phyloP scores from a whole-genome alignment of 2,113 vertebrate genomes.

The Abramis brama region DNA sequence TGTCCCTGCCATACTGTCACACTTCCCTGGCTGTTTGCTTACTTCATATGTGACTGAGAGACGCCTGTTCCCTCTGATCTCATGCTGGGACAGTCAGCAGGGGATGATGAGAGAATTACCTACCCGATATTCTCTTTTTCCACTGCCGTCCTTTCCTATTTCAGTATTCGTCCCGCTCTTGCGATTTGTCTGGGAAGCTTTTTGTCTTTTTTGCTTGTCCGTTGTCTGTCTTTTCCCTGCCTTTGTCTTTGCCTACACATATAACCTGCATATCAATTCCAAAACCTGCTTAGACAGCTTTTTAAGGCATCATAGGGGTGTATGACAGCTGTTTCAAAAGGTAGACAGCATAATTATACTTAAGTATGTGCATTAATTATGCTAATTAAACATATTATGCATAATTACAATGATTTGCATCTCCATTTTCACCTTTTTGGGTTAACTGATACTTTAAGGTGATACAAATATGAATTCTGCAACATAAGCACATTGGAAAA shows the following conservation, averaged over 20 bases:
- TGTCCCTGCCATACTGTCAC: slow-evolving; percentile 32
- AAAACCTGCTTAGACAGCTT: not conserved
- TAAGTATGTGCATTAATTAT: slow-evolving; percentile 18
- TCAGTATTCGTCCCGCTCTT: not conserved
- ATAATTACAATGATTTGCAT: not conserved
- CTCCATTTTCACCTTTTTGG: slow-evolving; percentile 10
- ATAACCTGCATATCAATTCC: not conserved
- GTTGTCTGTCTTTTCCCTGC: not conserved
- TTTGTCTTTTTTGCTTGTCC: not conserved
- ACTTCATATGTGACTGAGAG: not conserved
- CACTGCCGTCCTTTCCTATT: slow-evolving; percentile 20
- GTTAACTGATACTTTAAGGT: not conserved
- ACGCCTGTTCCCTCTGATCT: not conserved
- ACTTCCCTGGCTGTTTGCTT: slow-evolving; percentile 26
- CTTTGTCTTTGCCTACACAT: not conserved
- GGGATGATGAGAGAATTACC: slow-evolving; percentile 17
- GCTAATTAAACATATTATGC: slow-evolving; percentile 7
- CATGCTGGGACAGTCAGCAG: slow-evolving; percentile 18
- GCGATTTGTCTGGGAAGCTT: not conserved
- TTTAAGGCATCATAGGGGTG: not conserved
- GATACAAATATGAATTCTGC: not conserved
- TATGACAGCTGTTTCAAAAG: slow-evolving; percentile 3
- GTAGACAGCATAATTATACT: not conserved
- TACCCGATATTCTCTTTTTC: slow-evolving; percentile 18
- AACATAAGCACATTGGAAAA: not conserved